phyloP scores from a whole-genome alignment of 2,797 vertebrate genomes.

The Mycteria americana region DNA sequence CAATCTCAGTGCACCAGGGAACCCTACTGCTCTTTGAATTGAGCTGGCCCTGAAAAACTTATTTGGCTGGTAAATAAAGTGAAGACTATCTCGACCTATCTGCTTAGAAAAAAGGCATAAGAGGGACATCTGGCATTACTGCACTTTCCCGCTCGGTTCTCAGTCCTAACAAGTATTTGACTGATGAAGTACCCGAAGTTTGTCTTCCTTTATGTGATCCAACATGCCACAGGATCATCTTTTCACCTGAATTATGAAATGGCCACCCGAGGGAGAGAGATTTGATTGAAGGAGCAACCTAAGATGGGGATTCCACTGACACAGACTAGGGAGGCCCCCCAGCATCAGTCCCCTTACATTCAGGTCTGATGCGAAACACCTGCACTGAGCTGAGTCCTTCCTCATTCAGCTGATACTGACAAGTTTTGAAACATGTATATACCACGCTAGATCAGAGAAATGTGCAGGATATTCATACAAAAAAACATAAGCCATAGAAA shows the following conservation, averaged over 20 bases:
- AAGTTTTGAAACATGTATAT: neutral
- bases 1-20: neutral
- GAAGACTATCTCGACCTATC: neutral
- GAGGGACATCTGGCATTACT: neutral
- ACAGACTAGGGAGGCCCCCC: neutral
- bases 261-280: neutral
- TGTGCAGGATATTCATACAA: neutral
- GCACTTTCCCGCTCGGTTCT: neutral
- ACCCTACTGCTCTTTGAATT: neutral
- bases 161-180: neutral
- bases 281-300: neutral
- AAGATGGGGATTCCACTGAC: neutral
- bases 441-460: neutral
- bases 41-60: neutral
- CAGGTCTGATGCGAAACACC: rapidly evolving
- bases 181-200: neutral
- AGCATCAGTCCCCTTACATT: neutral
- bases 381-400: neutral
- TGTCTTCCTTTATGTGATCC: neutral
- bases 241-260: neutral
- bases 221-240: neutral
- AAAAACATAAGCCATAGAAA: neutral
- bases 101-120: neutral
- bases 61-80: neutral
- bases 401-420: neutral